A percentile compares a stretch with the other conserved stretches of the same genome.
Evolutionary conservation across 2,797 vertebrate genomes (phyloP).

Genomic region (Micromesistius poutassou): DNA sequence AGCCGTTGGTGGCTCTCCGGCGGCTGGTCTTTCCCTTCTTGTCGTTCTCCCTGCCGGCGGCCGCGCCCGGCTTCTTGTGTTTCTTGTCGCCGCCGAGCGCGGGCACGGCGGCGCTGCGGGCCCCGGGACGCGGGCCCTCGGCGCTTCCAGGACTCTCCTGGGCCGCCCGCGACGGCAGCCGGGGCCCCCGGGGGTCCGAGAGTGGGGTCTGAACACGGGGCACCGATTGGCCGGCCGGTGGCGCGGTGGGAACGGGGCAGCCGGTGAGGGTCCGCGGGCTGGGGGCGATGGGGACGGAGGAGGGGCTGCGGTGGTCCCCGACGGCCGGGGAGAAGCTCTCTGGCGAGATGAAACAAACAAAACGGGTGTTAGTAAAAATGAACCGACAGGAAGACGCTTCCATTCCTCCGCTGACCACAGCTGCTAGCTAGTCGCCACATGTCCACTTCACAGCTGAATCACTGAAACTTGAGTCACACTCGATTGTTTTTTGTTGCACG

Average conservation of each 20-base stretch:
- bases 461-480: slow-evolving; percentile 23
- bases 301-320: slow-evolving; percentile 85
- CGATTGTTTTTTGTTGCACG: slow-evolving; percentile 25
- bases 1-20: slow-evolving; percentile 90
- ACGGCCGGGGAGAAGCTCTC: slow-evolving; percentile 82
- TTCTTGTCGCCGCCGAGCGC: slow-evolving; percentile 84
- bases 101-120: slow-evolving; percentile 73
- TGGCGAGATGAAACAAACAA: slow-evolving; percentile 38
- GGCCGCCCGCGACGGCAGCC: slow-evolving; percentile 80
- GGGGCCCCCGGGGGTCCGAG: slow-evolving; percentile 81
- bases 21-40: slow-evolving; percentile 86
- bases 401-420: background rate
- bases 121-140: slow-evolving; percentile 88
- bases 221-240: slow-evolving; percentile 89
- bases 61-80: slow-evolving; percentile 82
- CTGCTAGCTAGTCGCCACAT: background rate
- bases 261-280: slow-evolving; percentile 88
- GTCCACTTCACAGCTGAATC: slow-evolving; percentile 33
- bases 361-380: slow-evolving; percentile 11
- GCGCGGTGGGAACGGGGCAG: slow-evolving; percentile 91
- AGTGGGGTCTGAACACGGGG: slow-evolving; percentile 88
- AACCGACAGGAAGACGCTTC: background rate
- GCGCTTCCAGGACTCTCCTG: slow-evolving; percentile 92
- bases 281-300: slow-evolving; percentile 84
- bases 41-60: slow-evolving; percentile 72